phyloP scores from a whole-genome alignment of 2,888 invertebrate genomes.

The Smittia sp. region DNA sequence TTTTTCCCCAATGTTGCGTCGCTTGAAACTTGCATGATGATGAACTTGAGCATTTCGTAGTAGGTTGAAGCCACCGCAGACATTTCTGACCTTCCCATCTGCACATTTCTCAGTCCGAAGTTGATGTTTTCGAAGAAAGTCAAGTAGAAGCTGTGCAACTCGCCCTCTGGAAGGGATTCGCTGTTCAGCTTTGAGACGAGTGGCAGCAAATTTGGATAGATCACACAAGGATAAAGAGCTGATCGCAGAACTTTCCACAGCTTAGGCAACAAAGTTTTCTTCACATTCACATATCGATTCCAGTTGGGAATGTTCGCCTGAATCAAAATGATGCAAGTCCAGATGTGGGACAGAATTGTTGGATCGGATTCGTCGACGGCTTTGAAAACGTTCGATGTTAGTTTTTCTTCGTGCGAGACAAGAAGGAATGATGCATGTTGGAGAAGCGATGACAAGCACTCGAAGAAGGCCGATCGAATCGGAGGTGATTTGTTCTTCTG shows the following conservation, averaged over 20 bases:
- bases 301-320: constrained; percentile 58
- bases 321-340: constrained; percentile 69
- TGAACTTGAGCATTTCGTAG: constrained; percentile 71
- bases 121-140: constrained; percentile 69
- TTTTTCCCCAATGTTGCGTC: constrained; percentile 43
- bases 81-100: constrained; percentile 63
- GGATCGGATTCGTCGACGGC: constrained; percentile 70
- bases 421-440: constrained; percentile 59
- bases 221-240: constrained; percentile 69
- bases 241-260: constrained; percentile 64
- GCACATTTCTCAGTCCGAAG: constrained; percentile 62
- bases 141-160: constrained; percentile 58
- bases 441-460: constrained; percentile 61
- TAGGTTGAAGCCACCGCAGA: constrained; percentile 65
- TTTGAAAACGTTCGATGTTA: constrained; percentile 60
- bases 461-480: constrained; percentile 67
- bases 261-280: constrained; percentile 71
- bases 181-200: constrained; percentile 67
- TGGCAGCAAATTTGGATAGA: constrained; percentile 74
- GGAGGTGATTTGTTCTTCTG: constrained; percentile 58
- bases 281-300: constrained; percentile 62
- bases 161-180: constrained; percentile 43
- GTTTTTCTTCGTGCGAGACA: constrained; percentile 57
- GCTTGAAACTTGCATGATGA: constrained; percentile 57
- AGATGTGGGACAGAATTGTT: constrained; percentile 63